Evolutionary conservation across 2,888 invertebrate species (phyloP).

Genomic region (Ceraclea dissimilis): DNA sequence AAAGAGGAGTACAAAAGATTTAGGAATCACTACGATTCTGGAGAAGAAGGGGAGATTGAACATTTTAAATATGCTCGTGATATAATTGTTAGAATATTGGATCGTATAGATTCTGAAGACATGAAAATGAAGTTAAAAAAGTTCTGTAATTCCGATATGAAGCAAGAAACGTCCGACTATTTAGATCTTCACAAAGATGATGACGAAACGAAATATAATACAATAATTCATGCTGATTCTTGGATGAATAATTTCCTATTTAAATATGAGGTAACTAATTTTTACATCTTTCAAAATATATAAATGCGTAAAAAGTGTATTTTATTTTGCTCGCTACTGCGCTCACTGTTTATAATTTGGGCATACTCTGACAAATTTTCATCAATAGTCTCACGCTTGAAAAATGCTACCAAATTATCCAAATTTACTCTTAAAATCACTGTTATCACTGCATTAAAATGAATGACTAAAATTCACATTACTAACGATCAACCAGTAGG

Average conservation of each 20-base stretch:
- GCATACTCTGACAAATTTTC: no score
- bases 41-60: not conserved
- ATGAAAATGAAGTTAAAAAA: not conserved
- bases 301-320: no score
- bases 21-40: not conserved
- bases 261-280: constrained; percentile 21
- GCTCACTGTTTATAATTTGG: no score
- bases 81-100: not conserved
- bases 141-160: not conserved
- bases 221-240: constrained; percentile 15
- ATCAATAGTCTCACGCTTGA: no score
- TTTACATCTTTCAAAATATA: no score
- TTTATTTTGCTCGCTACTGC: no score
- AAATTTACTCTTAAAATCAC: no score
- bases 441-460: no score
- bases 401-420: no score
- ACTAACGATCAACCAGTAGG: no score
- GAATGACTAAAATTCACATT: no score
- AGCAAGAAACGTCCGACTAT: not conserved
- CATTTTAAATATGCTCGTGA: not conserved
- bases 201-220: not conserved
- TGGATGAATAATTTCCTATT: constrained; percentile 21
- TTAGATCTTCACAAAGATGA: not conserved
- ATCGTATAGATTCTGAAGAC: constrained; percentile 4
- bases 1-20: not conserved